A percentile compares a stretch with the other conserved stretches of the same genome.
Evolutionary conservation across 2,797 vertebrate species (phyloP).

Genomic region (Myiotriccus ornatus): DNA sequence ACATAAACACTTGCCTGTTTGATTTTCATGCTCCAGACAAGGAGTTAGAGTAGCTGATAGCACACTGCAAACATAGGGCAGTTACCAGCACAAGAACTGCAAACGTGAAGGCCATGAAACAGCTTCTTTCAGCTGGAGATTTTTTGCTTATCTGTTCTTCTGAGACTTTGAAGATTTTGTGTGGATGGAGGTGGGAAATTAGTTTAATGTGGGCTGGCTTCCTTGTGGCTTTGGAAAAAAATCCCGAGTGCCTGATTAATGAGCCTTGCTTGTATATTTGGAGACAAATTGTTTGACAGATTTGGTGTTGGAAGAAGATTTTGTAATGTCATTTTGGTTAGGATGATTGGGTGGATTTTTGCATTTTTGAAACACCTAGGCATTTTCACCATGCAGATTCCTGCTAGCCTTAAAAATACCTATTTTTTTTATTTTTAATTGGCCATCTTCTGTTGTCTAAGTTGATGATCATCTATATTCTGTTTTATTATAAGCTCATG

Average conservation of each 20-base stretch:
- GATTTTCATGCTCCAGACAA: neutral
- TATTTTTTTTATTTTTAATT: neutral
- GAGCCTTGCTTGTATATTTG: neutral
- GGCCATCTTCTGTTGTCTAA: neutral
- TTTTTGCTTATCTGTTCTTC: neutral
- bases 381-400: neutral
- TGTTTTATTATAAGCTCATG: neutral
- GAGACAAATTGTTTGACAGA: neutral
- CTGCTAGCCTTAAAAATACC: neutral
- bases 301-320: neutral
- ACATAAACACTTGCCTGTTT: neutral
- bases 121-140: neutral
- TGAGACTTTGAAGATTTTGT: neutral
- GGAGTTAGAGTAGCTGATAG: neutral
- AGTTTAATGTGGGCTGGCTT: neutral
- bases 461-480: neutral
- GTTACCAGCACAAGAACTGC: neutral
- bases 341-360: neutral
- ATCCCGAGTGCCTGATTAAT: neutral
- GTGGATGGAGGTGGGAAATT: neutral
- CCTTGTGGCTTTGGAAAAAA: neutral
- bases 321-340: neutral
- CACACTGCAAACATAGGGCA: neutral
- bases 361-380: neutral
- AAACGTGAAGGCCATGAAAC: rapidly evolving